Evolutionary conservation across 2,797 vertebrate species (phyloP), one percentile per base, ranked within the genome.

Genomic region (Aselliscus stoliczkanus): DNA sequence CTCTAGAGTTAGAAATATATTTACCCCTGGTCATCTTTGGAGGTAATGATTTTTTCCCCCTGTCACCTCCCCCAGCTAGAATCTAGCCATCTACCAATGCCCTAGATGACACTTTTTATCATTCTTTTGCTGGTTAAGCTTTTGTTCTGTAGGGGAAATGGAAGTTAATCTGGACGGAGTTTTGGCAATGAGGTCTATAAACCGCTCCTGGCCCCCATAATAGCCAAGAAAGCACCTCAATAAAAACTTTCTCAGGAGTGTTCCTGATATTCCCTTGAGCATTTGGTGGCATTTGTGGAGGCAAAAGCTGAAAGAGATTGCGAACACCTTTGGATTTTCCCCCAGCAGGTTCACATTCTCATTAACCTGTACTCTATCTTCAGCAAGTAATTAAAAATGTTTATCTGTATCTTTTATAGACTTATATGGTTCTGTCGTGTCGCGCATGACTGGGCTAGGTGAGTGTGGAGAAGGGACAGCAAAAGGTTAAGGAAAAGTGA

Each of bases 311-410:
- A 37, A 37, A 18, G 14, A 18, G 0, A 34, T 4, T 17, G 5
- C 39, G 15, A 42, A 21, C 8, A 5, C 1, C 1, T 73, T 17
- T 67, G 44, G 10, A n/a, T 1, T 7, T 47, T 4, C 23, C 4
- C 21, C 10, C 39, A 75, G 52, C 54, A 7, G 10, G 15, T 42
- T 47, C 31, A 15, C 4, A 11, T n/a, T 62, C 12, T 27, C 1
- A 37, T 31, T 37, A 13, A 7, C 25, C 20, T 91, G 39, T 5
- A 34, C 18, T 39, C 7, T 9, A 12, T 44, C 7, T 73, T 52
- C 5, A 69, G 18, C 14, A 8, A 44, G 29, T 56, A 25, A 56
- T 7, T 39, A 25, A 60, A 39, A 81, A 62, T 1, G 7, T 47
- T 79, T 42, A 65, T 15, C 54, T 70, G 4, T 7, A n/a, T 39